Percentiles rank a stretch among this genome's conserved stretches.
These are phyloP conservation scores for Mesoligia furuncula DNA, from an alignment of 2,888 invertebrate genomes.

Conservation along the genomic window DNA sequence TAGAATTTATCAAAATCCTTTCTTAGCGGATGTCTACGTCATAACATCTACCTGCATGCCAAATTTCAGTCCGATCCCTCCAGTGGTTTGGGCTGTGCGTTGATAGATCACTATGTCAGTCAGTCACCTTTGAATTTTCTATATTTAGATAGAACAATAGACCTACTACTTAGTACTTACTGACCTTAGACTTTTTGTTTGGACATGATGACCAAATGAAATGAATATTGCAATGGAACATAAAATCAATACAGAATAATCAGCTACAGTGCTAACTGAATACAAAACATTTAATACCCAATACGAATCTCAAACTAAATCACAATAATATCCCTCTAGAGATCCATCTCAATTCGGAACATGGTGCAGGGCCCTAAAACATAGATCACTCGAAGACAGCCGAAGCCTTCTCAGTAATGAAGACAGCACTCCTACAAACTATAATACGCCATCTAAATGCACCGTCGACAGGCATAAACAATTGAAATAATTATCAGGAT, in stretches of 20 bases:
- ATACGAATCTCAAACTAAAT: conserved; percentile 63
- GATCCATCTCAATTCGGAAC: conserved; percentile 79
- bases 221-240: neutral
- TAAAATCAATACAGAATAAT: neutral
- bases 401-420: conserved; percentile 80
- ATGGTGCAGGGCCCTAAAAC: conserved; percentile 72
- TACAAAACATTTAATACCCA: conserved; percentile 45
- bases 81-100: too few relatives aligned
- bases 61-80: too few relatives aligned
- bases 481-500: conserved; percentile 91
- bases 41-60: too few relatives aligned
- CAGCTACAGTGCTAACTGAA: conserved; percentile 4
- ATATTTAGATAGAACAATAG: too few relatives aligned
- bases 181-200: too few relatives aligned
- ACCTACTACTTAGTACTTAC: too few relatives aligned
- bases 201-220: neutral
- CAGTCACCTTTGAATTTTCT: too few relatives aligned
- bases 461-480: conserved; percentile 90
- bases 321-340: conserved; percentile 73
- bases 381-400: conserved; percentile 85
- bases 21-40: too few relatives aligned
- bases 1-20: too few relatives aligned
- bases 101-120: too few relatives aligned
- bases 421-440: conserved; percentile 87
- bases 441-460: conserved; percentile 90